Evolutionary conservation across 2,888 invertebrate genomes (phyloP), one percentile per base, ranked within the genome.

Genomic region (Galeopsomyia nigrocyanea): DNA sequence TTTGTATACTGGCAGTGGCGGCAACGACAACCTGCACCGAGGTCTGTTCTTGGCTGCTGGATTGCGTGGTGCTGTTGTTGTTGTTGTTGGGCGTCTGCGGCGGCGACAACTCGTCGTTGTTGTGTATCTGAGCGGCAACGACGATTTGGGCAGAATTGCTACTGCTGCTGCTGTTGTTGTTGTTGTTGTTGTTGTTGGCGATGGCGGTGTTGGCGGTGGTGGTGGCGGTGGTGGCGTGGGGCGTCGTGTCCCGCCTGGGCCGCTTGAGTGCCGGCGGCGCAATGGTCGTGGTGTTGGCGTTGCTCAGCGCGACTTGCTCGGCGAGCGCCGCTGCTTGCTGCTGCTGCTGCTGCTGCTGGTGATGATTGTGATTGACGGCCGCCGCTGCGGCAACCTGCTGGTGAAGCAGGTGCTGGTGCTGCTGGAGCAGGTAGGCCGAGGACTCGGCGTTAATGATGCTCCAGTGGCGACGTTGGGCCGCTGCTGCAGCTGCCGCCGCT

Each of bases 211-310:
- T 39, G 62, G 63, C 65, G 50, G 84, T 84, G 83, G 70, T 57
- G 39, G 67, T 83, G 83, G 85, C 31, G 64, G 61, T 9, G 9
- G 58, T 39, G 58, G 58, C 13, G 56, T 17, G 16, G 21, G 21
- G 21, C 39, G 21, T 51, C 61, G 65, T 84, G 80, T 86, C 86
- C 84, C 86, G 85, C 85, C 86, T 85, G 83, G 86, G 85, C 78
- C 86, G 84, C 83, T 86, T 86, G 81, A 86, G 83, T 81, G 86
- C 86, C 85, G 86, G 86, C 80, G 86, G 86, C 86, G 86, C 86
- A 85, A 86, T 86, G 85, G 83, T 84, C 86, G 85, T 82, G 66
- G 71, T 62, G 71, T 49, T 51, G 60, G 64, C 64, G 75, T 70
- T 66, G 68, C n/a, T 57, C n/a, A n/a, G n/a, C 22, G 31, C n/a